Conservation (phyloP, 2,888 invertebrate species). For the Troilus luridus region DNA sequence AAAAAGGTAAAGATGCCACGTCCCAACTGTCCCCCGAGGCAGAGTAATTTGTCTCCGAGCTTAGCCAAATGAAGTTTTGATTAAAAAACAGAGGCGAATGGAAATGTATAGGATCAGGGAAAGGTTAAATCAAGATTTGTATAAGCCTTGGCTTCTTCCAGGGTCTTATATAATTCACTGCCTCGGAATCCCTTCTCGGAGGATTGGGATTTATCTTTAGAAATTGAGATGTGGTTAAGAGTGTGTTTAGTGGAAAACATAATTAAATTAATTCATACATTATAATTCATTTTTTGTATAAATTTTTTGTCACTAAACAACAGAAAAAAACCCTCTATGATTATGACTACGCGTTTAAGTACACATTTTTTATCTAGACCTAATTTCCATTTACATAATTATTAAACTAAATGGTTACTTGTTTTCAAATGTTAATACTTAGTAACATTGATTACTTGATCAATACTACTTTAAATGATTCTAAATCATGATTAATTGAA, state of each 20-base stretch:
- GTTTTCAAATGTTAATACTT: too few species aligned
- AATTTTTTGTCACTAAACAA: too few species aligned
- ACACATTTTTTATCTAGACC: too few species aligned
- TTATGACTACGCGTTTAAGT: too few species aligned
- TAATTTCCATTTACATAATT: too few species aligned
- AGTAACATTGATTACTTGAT: too few species aligned
- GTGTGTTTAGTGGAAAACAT: not conserved
- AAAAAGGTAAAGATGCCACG: not conserved
- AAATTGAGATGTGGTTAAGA: not conserved
- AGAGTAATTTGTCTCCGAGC: not conserved
- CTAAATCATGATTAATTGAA: too few species aligned
- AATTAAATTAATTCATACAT: too few species aligned
- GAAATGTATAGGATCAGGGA: not conserved
- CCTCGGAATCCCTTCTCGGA: not conserved
- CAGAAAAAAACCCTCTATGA: too few species aligned
- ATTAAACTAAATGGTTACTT: too few species aligned
- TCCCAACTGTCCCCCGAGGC: not conserved
- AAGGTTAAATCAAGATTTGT: conserved; percentile 12
- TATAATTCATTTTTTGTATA: too few species aligned
- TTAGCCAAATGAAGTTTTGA: conserved; percentile 7
- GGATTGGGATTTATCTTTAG: not conserved
- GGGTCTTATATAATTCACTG: not conserved
- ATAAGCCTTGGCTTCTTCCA: not conserved
- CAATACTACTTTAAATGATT: too few species aligned
- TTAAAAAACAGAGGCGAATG: not conserved